Evolutionary conservation across 92 coral and sea anemone species (phyloP), one percentile per base, ranked within the genome.

Genomic region (Actinostola sp.): DNA sequence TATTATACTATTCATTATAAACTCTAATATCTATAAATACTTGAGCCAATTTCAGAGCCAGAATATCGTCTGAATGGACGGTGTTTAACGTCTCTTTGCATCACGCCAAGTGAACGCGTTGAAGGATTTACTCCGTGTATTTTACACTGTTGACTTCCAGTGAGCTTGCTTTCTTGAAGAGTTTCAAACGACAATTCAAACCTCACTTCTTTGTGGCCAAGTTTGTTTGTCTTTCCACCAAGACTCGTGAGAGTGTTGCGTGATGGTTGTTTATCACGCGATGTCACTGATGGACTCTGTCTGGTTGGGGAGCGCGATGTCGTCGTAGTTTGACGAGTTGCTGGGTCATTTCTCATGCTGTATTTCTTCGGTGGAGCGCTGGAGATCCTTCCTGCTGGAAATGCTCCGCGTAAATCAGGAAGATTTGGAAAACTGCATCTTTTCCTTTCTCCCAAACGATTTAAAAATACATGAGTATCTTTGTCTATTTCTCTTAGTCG

Each of bases 391-490:
- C 61, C 21, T 33, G 32, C 50, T 10, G 46, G 20, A 17, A 62
- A 29, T 10, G 24, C 21, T 26, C 15, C 17, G 6, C 11, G 19
- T 8, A 68, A 17, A 29, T 51, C 74, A 2, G 74, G 45, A 20
- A 68, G 61, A 30, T 61, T 36, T 9, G 87, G 82, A 32, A 82
- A 51, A 67, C 75, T 61, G 16, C 71, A 51, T 56, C 83, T 81
- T 15, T 78, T 79, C 35, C 89, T 52, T 54, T 81, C 59, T 5
- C 64, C 77, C 20, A 87, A 84, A 24, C 92, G 68, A 42, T 72
- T 64, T 39, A 89, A 68, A 71, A 87, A 91, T n/a, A 82, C 92
- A 55, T 87, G 97, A 2, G 92, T 64, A 19, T 89, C 92, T 58
- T 91, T 89, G 39, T 82, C 50, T 77, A 91, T 67, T 65, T 91